These are phyloP conservation scores for Tokudaia tokunoshimensis DNA, from an alignment of 2,797 vertebrate species.

Conservation along the genomic window DNA sequence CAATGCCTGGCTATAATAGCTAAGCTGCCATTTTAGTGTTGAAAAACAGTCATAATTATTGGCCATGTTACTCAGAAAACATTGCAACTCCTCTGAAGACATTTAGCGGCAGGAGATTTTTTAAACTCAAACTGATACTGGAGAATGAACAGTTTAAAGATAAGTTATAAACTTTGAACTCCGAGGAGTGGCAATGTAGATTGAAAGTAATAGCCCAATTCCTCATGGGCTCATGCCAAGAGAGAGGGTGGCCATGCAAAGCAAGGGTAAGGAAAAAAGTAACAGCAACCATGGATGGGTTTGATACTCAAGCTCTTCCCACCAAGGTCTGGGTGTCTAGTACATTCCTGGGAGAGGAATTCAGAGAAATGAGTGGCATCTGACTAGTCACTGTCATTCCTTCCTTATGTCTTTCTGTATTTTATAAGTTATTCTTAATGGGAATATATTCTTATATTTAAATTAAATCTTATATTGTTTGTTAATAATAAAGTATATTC, in stretches of 20 bases:
- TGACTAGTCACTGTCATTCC: neutral
- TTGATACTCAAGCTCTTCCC: neutral
- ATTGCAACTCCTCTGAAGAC: neutral
- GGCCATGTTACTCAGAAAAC: neutral
- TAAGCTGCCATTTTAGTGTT: neutral
- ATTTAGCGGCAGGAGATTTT: neutral
- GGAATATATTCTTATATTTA: neutral
- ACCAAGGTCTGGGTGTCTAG: neutral
- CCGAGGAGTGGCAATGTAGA: neutral
- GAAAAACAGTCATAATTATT: neutral
- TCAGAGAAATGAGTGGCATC: neutral
- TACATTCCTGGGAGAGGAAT: neutral
- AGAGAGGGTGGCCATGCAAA: neutral
- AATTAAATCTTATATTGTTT: conserved; percentile 16
- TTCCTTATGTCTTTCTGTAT: neutral
- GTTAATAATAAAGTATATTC: neutral
- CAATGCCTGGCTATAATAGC: neutral
- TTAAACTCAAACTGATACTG: neutral
- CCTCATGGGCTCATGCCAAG: neutral
- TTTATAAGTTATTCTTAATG: neutral
- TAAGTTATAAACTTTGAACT: neutral
- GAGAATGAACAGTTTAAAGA: neutral
- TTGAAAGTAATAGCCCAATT: neutral
- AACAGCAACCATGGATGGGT: neutral
- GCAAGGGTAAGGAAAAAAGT: neutral